Percentiles rank a stretch among this genome's conserved stretches.
These are phyloP conservation scores for Meiosimyza platycephala DNA, from an alignment of 2,888 invertebrate genomes.

Conservation along the genomic window DNA sequence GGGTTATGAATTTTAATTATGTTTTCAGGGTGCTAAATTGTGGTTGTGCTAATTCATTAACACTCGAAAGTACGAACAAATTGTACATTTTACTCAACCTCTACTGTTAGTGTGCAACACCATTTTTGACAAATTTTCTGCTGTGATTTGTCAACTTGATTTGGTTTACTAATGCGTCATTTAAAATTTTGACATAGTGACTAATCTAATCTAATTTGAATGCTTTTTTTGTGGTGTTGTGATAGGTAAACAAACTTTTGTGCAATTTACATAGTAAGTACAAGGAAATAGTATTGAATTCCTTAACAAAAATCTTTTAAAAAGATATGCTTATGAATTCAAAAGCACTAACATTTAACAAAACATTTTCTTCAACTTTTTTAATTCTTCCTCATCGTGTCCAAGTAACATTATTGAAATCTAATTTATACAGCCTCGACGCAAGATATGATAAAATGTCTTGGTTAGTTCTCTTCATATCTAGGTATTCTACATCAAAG, in stretches of 20 bases:
- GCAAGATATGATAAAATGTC: too few relatives aligned
- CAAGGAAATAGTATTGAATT: slow-evolving; percentile 6
- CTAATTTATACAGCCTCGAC: too few relatives aligned
- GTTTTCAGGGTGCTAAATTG: not conserved
- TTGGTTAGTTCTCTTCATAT: too few relatives aligned
- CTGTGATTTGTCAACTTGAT: slow-evolving; percentile 45
- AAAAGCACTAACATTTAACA: too few relatives aligned
- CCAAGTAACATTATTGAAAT: too few relatives aligned
- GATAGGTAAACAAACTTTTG: not conserved
- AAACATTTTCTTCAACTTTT: too few relatives aligned
- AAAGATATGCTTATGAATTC: too few relatives aligned
- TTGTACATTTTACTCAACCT: not conserved
- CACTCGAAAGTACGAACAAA: not conserved
- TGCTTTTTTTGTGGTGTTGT: not conserved
- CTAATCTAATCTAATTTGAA: too few relatives aligned
- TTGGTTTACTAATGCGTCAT: slow-evolving; percentile 53
- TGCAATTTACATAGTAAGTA: not conserved
- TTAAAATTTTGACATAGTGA: slow-evolving; percentile 42
- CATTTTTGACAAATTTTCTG: too few relatives aligned
- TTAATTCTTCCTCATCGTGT: too few relatives aligned
- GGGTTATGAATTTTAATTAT: slow-evolving; percentile 56
- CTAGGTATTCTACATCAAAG: too few relatives aligned
- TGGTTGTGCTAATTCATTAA: slow-evolving; percentile 10
- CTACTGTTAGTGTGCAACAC: not conserved
- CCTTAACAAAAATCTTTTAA: not conserved